These are phyloP conservation scores for Pandemis cinnamomeana DNA, from an alignment of 2,888 invertebrate species.

Conservation along the genomic window DNA sequence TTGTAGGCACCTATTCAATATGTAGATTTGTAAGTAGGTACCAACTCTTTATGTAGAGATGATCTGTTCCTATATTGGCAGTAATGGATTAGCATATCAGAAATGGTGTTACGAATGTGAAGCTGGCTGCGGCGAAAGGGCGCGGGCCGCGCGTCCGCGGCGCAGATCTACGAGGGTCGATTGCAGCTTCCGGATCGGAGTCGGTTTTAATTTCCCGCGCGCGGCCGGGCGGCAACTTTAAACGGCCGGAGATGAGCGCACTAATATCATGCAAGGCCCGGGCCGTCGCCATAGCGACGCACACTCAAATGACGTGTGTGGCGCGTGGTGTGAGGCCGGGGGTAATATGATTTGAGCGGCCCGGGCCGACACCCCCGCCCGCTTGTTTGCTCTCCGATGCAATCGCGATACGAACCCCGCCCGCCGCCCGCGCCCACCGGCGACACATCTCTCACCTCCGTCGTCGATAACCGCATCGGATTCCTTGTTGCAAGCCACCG, in stretches of 20 bases:
- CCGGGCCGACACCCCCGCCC: slow-evolving; percentile 76
- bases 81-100: slow-evolving; percentile 13
- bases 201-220: slow-evolving; percentile 82
- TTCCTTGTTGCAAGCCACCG: slow-evolving; percentile 82
- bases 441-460: slow-evolving; percentile 81
- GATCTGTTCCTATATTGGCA: not conserved
- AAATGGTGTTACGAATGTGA: slow-evolving; percentile 21
- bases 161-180: slow-evolving; percentile 49
- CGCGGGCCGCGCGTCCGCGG: slow-evolving; percentile 4
- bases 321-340: slow-evolving; percentile 76
- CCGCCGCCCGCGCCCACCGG: slow-evolving; percentile 57
- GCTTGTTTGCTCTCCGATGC: slow-evolving; percentile 85
- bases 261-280: slow-evolving; percentile 85
- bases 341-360: slow-evolving; percentile 84
- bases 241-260: slow-evolving; percentile 83
- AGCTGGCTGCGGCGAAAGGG: slow-evolving; percentile 13
- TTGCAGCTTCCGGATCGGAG: slow-evolving; percentile 78
- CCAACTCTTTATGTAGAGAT: not conserved
- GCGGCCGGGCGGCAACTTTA: slow-evolving; percentile 76
- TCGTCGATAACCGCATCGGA: slow-evolving; percentile 82
- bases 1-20: too few relatives aligned
- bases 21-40: not conserved
- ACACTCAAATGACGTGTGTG: slow-evolving; percentile 88
- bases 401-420: slow-evolving; percentile 79
- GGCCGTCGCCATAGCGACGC: slow-evolving; percentile 88